Evolutionary conservation across 1,140 invertebrate species (phyloP), one percentile per base, ranked within the genome.

Genomic region (Drosophila sp.): DNA sequence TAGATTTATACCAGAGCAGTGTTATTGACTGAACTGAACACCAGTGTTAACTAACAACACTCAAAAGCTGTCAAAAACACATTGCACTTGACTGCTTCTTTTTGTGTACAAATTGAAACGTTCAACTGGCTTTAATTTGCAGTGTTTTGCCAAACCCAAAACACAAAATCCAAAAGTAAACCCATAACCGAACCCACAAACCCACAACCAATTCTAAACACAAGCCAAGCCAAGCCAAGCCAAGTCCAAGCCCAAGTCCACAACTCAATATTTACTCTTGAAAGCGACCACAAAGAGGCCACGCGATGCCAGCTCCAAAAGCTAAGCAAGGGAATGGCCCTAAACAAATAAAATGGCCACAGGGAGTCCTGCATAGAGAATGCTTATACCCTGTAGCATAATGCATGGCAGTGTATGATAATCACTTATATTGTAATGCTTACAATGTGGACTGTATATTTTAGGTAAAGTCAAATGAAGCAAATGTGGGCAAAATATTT

Each of bases 291-390:
- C 69, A 81, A 72, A 79, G 66, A 65, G 54, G 61, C 69, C 56
- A 77, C 75, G 53, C 73, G 81, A 80, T 36, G 40, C n/a, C 51
- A 29, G 41, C 61, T 21, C 53, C 46, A 59, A 61, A 72, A 66
- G 57, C 64, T 43, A 66, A 66, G 65, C 61, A 41, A 38, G 41
- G 64, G 46, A 57, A 54, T 51, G 45, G 78, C 61, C 72, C 81
- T 86, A 71, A 89, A 61, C 66, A 86, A 89, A 89, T 71, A 86
- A 63, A 63, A 72, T 71, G 74, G 59, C 63, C 50, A 53, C 32
- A 18, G 50, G 29, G 29, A 53, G 29, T 14, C 14, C n/a, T 25
- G 34, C 21, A 40, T 11, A 41, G 25, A 40, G 36, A 56, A 56
- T 18, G 18, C 0, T 8, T 21, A 40, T 56, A 56, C 53, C 21